Evolutionary conservation across 2,888 invertebrate species (phyloP).

Genomic region (Amphipyra berbera): DNA sequence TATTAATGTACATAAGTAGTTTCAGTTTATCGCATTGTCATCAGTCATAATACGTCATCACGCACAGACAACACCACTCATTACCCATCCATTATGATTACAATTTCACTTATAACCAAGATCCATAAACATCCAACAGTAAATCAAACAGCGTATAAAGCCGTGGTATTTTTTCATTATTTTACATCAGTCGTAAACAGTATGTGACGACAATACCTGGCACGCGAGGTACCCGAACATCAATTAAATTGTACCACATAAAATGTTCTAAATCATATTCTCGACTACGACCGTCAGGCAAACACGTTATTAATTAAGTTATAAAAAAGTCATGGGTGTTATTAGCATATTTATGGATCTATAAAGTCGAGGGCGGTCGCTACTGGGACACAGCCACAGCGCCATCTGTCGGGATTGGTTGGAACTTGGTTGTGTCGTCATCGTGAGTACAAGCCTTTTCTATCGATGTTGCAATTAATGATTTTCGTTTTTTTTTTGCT

Average conservation of each 20-base stretch:
- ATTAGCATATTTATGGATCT: constrained; percentile 87
- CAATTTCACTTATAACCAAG: constrained; percentile 64
- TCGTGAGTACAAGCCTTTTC: neutral
- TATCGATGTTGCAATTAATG: neutral
- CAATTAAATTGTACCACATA: constrained; percentile 86
- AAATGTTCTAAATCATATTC: constrained; percentile 87
- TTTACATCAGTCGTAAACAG: constrained; percentile 85
- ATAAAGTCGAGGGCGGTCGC: constrained; percentile 68
- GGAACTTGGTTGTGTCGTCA: constrained; percentile 13
- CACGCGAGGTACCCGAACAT: constrained; percentile 80
- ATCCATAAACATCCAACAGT: constrained; percentile 72
- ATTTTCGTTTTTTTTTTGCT: neutral
- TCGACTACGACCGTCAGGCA: constrained; percentile 69
- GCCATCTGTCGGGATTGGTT: constrained; percentile 46
- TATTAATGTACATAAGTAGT: too few relatives aligned
- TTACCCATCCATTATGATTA: constrained; percentile 59
- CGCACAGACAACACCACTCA: constrained; percentile 12
- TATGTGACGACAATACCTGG: constrained; percentile 72
- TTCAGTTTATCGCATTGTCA: neutral
- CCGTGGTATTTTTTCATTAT: constrained; percentile 85
- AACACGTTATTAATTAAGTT: constrained; percentile 88
- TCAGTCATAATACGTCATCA: neutral
- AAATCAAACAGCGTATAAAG: constrained; percentile 79
- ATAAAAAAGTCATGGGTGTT: constrained; percentile 87
- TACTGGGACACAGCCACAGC: constrained; percentile 27